phyloP scores from a whole-genome alignment of 2,888 invertebrate genomes.

The Fragum fragum region DNA sequence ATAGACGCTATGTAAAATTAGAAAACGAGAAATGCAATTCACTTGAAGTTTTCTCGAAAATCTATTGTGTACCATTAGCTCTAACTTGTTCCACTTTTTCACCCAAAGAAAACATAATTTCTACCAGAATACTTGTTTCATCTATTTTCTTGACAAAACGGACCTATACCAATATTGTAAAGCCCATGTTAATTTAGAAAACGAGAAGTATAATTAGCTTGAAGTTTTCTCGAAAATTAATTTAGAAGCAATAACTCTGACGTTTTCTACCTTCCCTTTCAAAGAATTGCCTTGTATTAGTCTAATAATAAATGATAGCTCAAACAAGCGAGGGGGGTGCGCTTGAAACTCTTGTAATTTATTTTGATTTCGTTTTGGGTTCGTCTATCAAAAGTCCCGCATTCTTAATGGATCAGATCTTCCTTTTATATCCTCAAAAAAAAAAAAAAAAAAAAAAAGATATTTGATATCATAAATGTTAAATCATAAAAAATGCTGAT shows the following conservation, averaged over 20 bases:
- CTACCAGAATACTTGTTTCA: too few relatives aligned
- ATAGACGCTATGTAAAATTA: not conserved
- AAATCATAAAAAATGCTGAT: too few relatives aligned
- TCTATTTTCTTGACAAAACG: not conserved
- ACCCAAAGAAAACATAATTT: not conserved
- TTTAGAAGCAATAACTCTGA: not conserved
- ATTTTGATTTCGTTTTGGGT: too few relatives aligned
- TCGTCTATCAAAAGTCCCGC: too few relatives aligned
- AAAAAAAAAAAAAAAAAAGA: too few relatives aligned
- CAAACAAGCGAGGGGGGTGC: too few relatives aligned
- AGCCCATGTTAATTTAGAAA: not conserved
- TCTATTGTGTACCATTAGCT: not conserved
- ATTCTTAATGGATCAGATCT: too few relatives aligned
- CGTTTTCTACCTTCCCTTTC: not conserved
- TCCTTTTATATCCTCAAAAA: too few relatives aligned
- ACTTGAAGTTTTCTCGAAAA: constrained; percentile 6
- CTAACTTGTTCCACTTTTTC: not conserved
- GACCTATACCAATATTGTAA: not conserved
- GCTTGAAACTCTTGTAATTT: too few relatives aligned
- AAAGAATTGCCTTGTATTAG: not conserved
- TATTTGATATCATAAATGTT: too few relatives aligned
- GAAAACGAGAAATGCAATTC: not conserved
- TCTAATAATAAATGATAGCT: not conserved
- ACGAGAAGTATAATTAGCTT: not conserved
- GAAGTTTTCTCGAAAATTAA: constrained; percentile 6